A percentile compares a stretch with the other conserved stretches of the same genome.
These are phyloP conservation scores for Diachasma alloeum DNA, from an alignment of 1,140 invertebrate genomes.

Conservation along the genomic window DNA sequence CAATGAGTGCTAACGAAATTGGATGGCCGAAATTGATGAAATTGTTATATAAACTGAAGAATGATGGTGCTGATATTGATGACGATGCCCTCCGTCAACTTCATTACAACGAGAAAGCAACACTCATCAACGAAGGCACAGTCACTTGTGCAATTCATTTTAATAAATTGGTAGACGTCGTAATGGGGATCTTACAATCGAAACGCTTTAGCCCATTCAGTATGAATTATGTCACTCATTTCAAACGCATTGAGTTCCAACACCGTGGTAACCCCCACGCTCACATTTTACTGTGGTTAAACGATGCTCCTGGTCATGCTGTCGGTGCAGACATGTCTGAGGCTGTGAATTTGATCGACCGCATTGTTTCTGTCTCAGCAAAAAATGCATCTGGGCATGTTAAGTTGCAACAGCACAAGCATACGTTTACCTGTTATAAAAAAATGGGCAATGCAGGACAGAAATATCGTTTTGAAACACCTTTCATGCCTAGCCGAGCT, in stretches of 20 bases:
- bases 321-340: constrained; percentile 13
- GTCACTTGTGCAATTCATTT: constrained; percentile 47
- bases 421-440: constrained; percentile 44
- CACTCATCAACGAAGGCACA: constrained; percentile 57
- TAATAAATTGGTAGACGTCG: constrained; percentile 49
- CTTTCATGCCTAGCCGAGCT: constrained; percentile 35
- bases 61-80: constrained; percentile 25
- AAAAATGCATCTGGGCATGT: constrained; percentile 35
- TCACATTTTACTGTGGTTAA: constrained; percentile 43
- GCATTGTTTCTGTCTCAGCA: constrained; percentile 22
- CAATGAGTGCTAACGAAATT: constrained; percentile 46
- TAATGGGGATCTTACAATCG: constrained; percentile 22
- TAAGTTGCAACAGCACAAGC: constrained; percentile 26
- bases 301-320: constrained; percentile 42
- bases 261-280: constrained; percentile 46
- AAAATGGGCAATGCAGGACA: constrained; percentile 23
- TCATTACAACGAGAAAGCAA: constrained; percentile 41
- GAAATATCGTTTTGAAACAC: constrained; percentile 42
- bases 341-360: constrained; percentile 1
- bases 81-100: constrained; percentile 38
- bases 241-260: constrained; percentile 54
- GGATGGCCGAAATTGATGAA: constrained; percentile 51
- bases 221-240: background rate
- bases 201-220: background rate
- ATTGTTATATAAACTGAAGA: constrained; percentile 42